These are phyloP conservation scores for Xanthostigma xanthostigma DNA, from an alignment of 2,888 invertebrate genomes.

Conservation along the genomic window DNA sequence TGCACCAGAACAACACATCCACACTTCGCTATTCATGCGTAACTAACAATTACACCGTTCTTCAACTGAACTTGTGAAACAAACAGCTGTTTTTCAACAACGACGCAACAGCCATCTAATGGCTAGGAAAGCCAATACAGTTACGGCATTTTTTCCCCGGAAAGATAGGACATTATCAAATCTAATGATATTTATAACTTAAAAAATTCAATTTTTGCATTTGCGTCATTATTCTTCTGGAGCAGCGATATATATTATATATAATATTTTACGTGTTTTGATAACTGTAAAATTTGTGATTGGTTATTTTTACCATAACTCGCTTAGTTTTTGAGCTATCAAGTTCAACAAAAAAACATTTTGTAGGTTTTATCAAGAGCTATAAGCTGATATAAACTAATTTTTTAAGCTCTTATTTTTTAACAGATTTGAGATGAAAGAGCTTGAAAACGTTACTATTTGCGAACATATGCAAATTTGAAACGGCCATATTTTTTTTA, in stretches of 20 bases:
- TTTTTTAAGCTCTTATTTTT: no score
- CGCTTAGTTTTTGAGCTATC: no score
- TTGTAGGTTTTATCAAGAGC: no score
- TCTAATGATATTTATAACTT: constrained; percentile 1
- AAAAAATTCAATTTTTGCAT: not conserved
- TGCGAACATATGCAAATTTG: no score
- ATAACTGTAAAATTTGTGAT: no score
- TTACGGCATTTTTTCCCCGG: not conserved
- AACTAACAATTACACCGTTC: not conserved
- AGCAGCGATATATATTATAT: constrained; percentile 1
- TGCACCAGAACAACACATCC: not conserved
- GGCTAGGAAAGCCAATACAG: not conserved
- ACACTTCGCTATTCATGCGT: not conserved
- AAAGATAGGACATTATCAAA: not conserved
- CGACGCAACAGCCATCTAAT: not conserved
- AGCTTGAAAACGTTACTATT: no score
- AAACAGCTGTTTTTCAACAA: not conserved
- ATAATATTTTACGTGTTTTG: no score
- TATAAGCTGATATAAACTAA: no score
- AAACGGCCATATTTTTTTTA: no score
- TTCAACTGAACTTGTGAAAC: not conserved
- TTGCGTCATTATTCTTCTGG: constrained; percentile 2
- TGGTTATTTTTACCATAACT: no score
- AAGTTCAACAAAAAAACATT: no score
- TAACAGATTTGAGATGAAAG: no score